Evolutionary conservation across 35 echinoderm and acorn worm species (phyloP), one percentile per base, ranked within the genome.

Genomic region (Patiria miniata): DNA sequence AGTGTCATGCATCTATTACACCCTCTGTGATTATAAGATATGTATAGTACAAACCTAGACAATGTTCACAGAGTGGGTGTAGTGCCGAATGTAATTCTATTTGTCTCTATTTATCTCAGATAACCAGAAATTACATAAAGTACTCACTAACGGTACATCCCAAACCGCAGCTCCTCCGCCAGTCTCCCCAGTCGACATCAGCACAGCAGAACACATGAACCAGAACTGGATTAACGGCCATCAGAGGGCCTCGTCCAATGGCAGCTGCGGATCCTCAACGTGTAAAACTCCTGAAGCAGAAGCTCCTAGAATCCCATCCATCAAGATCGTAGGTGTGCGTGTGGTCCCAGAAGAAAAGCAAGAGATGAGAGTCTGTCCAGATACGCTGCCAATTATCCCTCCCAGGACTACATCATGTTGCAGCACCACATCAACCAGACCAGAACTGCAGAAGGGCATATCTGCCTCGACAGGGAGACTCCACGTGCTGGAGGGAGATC

Each of bases 381-480:
- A 36, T 32, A 10, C 26, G 9, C 26, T 7, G 14, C 65, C 65
- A 2, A 14, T 30, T 23, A 36, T 73, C 34, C 65, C 65, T 14
- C 65, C 65, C 14, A 26, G 65, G 65, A 73, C 65, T 73, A 73
- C 65, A 32, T 73, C 65, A 8, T 73, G 26, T 30, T 18, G 3
- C 65, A 47, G 12, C 42, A 47, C 4, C 42, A 47, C 42, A 47
- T 4, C n/a, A n/a, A n/a, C n/a, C n/a, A n/a, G 19, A 26, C 57
- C 57, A 21, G 57, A 30, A 73, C 26, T 73, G 29, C 26, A 73
- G n/a, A 73, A 73, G 34, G 65, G 65, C 29, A 73, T 73, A 34
- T 73, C 65, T 73, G 65, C 65, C 65, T 73, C 65, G 1, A 73
- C 65, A 10, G 34, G 65, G 14, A 73, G 7, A 73, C 29, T 73